phyloP scores from a whole-genome alignment of 2,888 invertebrate genomes.

The Limnephilus rhombicus region DNA sequence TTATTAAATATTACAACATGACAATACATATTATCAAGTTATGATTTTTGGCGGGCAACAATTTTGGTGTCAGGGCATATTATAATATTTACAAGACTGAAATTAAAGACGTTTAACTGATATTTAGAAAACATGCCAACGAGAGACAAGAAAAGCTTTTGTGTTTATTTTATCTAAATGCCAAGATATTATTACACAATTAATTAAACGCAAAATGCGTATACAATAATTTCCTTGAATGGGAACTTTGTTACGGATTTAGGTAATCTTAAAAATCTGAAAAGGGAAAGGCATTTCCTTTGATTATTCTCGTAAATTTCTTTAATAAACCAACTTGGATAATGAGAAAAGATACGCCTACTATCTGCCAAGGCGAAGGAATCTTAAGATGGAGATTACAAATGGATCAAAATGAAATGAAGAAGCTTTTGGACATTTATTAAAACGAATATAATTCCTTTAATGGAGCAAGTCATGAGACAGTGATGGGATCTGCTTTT shows the following conservation, averaged over 20 bases:
- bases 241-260: background rate
- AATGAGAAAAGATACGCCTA: slow-evolving; percentile 16
- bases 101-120: background rate
- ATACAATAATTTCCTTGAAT: slow-evolving; percentile 4
- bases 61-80: background rate
- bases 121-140: background rate
- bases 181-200: slow-evolving; percentile 2
- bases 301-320: slow-evolving; percentile 5
- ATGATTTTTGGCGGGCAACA: background rate
- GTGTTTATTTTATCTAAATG: background rate
- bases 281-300: background rate
- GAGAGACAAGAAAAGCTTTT: background rate
- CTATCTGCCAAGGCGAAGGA: background rate
- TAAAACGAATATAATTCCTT: slow-evolving; percentile 21
- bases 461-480: slow-evolving; percentile 28
- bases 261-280: slow-evolving; percentile 18
- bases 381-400: slow-evolving; percentile 35
- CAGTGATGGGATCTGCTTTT: background rate
- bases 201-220: slow-evolving; percentile 32
- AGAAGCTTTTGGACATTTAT: slow-evolving; percentile 47
- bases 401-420: slow-evolving; percentile 29
- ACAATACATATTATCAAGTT: too few species aligned
- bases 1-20: too few species aligned
- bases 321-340: slow-evolving; percentile 38
- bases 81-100: background rate